These are phyloP conservation scores for Sebastes iracundus DNA, from an alignment of 2,797 vertebrate species.

Conservation along the genomic window DNA sequence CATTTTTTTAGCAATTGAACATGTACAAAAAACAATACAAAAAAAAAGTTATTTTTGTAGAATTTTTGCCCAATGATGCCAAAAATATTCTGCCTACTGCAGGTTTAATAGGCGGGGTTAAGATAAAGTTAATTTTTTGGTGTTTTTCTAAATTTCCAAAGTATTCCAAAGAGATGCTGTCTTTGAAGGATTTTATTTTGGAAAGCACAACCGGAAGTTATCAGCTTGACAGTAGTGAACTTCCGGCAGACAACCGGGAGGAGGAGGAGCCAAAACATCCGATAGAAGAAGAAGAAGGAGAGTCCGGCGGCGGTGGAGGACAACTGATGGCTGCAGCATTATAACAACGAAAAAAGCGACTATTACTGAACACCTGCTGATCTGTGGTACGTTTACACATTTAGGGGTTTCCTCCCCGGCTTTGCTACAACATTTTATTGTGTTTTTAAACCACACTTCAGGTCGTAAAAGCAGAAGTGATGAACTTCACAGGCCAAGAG, in stretches of 20 bases:
- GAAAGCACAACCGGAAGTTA: constrained; percentile 4
- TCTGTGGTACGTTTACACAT: constrained; percentile 38
- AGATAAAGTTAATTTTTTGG: neutral
- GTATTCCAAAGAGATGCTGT: neutral
- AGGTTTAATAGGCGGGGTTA: too few species aligned
- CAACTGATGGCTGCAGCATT: neutral
- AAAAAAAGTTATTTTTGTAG: too few species aligned
- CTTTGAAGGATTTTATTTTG: constrained; percentile 33
- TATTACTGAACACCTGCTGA: neutral
- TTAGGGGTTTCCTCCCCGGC: accelerated
- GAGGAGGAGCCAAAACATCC: neutral
- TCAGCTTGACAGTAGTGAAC: accelerated
- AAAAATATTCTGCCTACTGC: too few species aligned
- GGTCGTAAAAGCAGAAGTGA: neutral
- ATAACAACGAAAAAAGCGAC: neutral
- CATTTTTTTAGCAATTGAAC: neutral
- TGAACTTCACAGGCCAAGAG: constrained; percentile 17
- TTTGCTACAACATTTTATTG: neutral
- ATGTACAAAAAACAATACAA: too few species aligned
- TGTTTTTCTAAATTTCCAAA: neutral
- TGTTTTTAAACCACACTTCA: neutral
- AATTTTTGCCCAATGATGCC: too few species aligned
- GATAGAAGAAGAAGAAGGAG: neutral
- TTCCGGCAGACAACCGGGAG: constrained; percentile 38
- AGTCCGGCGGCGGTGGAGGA: neutral